Evolutionary conservation across 2,797 vertebrate species (phyloP).

Genomic region (Hirundo rustica): DNA sequence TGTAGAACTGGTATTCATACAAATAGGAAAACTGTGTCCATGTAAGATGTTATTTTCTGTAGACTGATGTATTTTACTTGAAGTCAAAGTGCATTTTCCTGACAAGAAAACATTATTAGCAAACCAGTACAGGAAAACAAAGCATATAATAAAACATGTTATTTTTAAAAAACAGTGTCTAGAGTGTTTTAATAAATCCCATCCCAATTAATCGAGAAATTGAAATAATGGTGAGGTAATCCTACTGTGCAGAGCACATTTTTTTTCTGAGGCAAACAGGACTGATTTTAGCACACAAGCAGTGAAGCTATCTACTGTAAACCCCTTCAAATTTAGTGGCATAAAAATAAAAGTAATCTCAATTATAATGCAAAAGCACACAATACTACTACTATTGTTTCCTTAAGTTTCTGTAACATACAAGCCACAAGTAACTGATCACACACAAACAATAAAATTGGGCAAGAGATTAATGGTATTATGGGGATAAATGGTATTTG

Average conservation of each 20-base stretch:
- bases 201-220: not conserved
- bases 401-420: conserved; percentile 38
- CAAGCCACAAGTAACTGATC: conserved; percentile 40
- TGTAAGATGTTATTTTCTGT: not conserved
- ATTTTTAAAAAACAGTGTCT: not conserved
- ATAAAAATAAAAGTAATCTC: not conserved
- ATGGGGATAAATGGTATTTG: conserved; percentile 9
- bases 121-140: not conserved
- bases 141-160: not conserved
- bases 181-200: not conserved
- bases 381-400: conserved; percentile 2
- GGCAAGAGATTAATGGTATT: not conserved
- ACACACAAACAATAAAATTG: not conserved
- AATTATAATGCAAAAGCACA: conserved; percentile 6
- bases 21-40: not conserved
- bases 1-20: not conserved
- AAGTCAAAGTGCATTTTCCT: not conserved
- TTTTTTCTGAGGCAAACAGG: not conserved
- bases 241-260: not conserved
- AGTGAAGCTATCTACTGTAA: not conserved
- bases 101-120: not conserved
- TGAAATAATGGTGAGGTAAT: not conserved
- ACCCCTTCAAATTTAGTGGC: not conserved
- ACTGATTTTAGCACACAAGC: not conserved
- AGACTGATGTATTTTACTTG: not conserved